A percentile compares a stretch with the other conserved stretches of the same genome.
phyloP scores from a whole-genome alignment of 2,888 invertebrate genomes.

The Dusona sp. region DNA sequence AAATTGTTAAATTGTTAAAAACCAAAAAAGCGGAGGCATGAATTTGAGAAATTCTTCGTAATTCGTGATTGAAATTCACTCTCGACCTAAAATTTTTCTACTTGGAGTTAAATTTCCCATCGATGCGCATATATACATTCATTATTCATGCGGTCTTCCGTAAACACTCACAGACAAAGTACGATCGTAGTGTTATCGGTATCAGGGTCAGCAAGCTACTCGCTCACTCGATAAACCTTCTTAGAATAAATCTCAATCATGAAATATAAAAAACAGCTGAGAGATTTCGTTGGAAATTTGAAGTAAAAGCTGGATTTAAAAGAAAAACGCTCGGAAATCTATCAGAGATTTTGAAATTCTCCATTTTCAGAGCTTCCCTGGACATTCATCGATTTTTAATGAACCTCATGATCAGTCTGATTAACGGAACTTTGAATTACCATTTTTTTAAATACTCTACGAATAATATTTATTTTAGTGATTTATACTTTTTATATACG shows the following conservation, averaged over 20 bases:
- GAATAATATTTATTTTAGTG: background rate
- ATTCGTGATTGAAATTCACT: background rate
- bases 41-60: background rate
- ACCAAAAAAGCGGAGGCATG: background rate
- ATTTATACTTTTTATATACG: constrained; percentile 14
- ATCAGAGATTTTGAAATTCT: background rate
- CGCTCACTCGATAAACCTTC: constrained; percentile 29
- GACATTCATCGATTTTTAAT: constrained; percentile 31
- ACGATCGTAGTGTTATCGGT: constrained; percentile 16
- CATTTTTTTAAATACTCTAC: background rate
- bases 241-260: constrained; percentile 11
- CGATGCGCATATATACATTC: background rate
- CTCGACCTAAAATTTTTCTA: constrained; percentile 9
- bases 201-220: constrained; percentile 27
- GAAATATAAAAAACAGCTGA: background rate
- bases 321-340: background rate
- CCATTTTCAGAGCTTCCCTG: background rate
- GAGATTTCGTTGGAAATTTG: background rate
- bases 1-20: background rate
- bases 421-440: background rate
- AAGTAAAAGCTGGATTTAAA: background rate
- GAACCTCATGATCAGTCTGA: background rate
- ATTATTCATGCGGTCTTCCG: constrained; percentile 24
- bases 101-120: constrained; percentile 6
- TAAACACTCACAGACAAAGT: constrained; percentile 24